Conservation (phyloP, 2,888 invertebrate species). For the Tetanocera ferruginea region DNA sequence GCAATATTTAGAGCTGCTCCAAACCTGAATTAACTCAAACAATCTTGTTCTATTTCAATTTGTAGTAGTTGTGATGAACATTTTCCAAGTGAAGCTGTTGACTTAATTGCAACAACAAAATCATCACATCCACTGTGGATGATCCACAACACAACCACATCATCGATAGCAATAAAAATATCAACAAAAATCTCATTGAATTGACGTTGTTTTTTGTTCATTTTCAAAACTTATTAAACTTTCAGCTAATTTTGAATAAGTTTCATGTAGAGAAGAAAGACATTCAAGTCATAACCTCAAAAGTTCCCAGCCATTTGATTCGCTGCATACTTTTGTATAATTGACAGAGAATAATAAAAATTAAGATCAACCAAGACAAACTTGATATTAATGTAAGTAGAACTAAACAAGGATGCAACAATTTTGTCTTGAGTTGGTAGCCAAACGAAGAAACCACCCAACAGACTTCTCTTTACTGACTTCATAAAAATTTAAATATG, state of each 20-base stretch:
- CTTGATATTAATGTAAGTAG: no score
- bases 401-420: no score
- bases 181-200: not conserved
- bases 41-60: constrained; percentile 25
- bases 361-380: no score
- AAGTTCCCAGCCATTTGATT: no score
- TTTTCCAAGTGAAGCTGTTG: not conserved
- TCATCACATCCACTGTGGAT: not conserved
- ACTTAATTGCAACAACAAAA: constrained; percentile 8
- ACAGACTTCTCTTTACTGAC: no score
- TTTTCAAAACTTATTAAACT: not conserved
- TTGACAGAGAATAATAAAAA: no score
- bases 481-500: no score
- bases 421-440: no score
- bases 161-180: constrained; percentile 41
- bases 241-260: not conserved
- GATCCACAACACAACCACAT: constrained; percentile 16
- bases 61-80: constrained; percentile 15
- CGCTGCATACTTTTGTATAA: no score
- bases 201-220: not conserved
- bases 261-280: not conserved
- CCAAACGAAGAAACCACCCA: no score
- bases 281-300: not conserved
- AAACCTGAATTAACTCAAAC: not conserved
- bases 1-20: not conserved